phyloP scores from a whole-genome alignment of 2,113 vertebrate genomes.

The Leptobrachium ailaonicum region DNA sequence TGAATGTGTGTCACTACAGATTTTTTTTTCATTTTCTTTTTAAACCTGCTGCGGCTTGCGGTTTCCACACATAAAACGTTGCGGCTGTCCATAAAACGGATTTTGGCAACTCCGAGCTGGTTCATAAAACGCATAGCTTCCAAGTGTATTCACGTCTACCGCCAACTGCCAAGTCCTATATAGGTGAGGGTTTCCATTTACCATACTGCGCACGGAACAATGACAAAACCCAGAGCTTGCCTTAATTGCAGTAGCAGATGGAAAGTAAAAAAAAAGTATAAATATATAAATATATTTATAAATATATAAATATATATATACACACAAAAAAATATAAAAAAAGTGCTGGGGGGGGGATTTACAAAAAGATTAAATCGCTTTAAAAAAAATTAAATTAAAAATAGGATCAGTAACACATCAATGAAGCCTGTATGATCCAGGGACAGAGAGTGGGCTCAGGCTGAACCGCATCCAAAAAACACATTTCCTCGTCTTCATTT shows the following conservation, averaged over 20 bases:
- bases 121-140: slow-evolving; percentile 39
- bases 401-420: slow-evolving; percentile 50
- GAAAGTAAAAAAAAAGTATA: slow-evolving; percentile 46
- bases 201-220: not conserved
- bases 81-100: slow-evolving; percentile 32
- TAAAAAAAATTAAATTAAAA: slow-evolving; percentile 51
- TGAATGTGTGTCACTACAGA: slow-evolving; percentile 14
- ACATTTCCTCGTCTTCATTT: not conserved
- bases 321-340: not conserved
- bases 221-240: slow-evolving; percentile 32
- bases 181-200: slow-evolving; percentile 53
- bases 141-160: slow-evolving; percentile 50
- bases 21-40: slow-evolving; percentile 1
- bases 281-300: too few relatives aligned
- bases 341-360: slow-evolving; percentile 37
- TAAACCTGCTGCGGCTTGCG: slow-evolving; percentile 19
- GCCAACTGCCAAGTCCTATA: slow-evolving; percentile 22
- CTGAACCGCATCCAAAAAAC: slow-evolving; percentile 1
- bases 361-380: slow-evolving; percentile 48
- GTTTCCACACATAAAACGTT: slow-evolving; percentile 25
- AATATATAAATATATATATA: too few relatives aligned
- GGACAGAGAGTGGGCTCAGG: slow-evolving; percentile 45
- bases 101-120: slow-evolving; percentile 18
- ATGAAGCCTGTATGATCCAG: slow-evolving; percentile 44
- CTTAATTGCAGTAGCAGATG: slow-evolving; percentile 59